Evolutionary conservation across 2,113 vertebrate genomes (phyloP), one percentile per base, ranked within the genome.

Genomic region (Callithrix jacchus): DNA sequence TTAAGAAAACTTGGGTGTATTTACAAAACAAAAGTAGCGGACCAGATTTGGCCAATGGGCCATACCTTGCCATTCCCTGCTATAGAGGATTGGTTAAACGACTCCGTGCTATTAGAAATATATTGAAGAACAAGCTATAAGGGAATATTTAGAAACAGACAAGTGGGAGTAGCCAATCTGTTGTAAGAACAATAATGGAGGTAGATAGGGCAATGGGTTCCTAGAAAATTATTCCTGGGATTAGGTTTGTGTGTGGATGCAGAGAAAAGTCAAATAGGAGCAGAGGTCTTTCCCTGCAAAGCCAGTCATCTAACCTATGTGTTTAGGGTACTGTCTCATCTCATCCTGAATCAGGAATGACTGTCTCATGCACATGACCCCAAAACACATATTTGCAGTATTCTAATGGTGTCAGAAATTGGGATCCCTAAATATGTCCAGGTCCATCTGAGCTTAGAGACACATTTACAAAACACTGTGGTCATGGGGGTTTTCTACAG

Each of bases 1-100:
- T 80, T 70, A 84, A 66, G 93, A 93, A 97, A 76, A 81, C 20
- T 88, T 64, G 61, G 6, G 12, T 64, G 76, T 30, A 58, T 76
- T 85, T 87, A 56, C 20, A 86, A 83, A 96, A 77, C 71, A 45
- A 21, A 66, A 21, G 37, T 12, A 23, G 1, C 42, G 27, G 21
- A 2, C 47, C 30, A n/a, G 23, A 61, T 89, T 93, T 86, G 81
- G 37, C 47, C 32, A 52, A 4, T 52, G 17, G 8, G 0, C 52
- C 58, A 17, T 23, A 14, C 40, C 71, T 77, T 77, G 30, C 61
- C 45, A 94, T 37, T 9, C 25, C 5, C 12, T 93, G 35, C 18
- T 56, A 2, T 11, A 40, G 20, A 77, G 25, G 25, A 10, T 2
- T 88, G 9, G 4, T 30, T 42, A 88, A 84, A 85, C 66, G 91